Conservation (phyloP, 2,113 vertebrate species). For the Ornithorhynchus anatinus region DNA sequence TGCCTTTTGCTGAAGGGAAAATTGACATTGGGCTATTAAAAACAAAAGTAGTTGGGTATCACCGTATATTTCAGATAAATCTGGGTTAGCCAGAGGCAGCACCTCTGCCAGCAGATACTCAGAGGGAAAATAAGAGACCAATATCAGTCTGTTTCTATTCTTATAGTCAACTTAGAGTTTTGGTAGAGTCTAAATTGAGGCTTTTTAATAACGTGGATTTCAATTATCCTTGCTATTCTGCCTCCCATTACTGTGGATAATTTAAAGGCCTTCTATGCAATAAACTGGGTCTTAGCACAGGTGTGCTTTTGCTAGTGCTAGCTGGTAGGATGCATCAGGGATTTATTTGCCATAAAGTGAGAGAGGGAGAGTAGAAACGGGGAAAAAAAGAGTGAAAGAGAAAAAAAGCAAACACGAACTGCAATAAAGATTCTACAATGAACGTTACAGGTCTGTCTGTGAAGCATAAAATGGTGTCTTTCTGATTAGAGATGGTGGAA, state of each 20-base stretch:
- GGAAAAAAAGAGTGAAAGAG: not conserved
- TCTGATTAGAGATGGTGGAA: constrained; percentile 27
- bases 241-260: not conserved
- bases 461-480: constrained; percentile 62
- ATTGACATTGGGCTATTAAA: too few relatives aligned
- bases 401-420: not conserved
- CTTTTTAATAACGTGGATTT: not conserved
- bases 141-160: too few relatives aligned
- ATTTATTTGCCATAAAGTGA: too few relatives aligned
- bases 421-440: not conserved
- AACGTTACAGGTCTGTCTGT: not conserved
- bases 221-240: not conserved
- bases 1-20: too few relatives aligned
- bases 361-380: not conserved
- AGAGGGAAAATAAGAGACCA: too few relatives aligned
- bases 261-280: not conserved
- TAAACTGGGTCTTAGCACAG: too few relatives aligned
- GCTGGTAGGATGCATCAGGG: too few relatives aligned
- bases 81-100: too few relatives aligned
- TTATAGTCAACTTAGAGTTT: not conserved
- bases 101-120: too few relatives aligned
- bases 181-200: not conserved
- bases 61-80: too few relatives aligned
- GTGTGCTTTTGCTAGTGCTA: too few relatives aligned
- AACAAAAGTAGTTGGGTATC: too few relatives aligned